Base-by-base conservation (phyloP, 2,797 vertebrate species). In the Phylloscopus collybita region DNA sequence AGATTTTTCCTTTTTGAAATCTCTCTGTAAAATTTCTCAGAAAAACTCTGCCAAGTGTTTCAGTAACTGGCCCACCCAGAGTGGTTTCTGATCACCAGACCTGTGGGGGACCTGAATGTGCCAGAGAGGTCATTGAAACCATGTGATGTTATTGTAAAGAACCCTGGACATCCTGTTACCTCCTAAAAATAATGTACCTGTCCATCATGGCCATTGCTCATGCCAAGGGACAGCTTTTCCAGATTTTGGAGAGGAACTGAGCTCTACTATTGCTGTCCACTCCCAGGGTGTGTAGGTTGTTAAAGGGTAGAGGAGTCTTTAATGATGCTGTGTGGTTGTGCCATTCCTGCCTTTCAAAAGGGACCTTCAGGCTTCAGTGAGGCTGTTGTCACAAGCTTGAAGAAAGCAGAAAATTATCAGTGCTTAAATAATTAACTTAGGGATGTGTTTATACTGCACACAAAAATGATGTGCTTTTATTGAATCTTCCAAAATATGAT, bases 271-370 rank as follows among this genome's bases (percentile, higher is more conserved):
- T 44, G 29, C 78, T 92, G 38, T 11, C 29, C 0, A 0, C 25
- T 82, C 40, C 20, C 2, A 6, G 29, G 25, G 13, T 17, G 15
- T 44, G 22, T 30, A 4, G 34, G 30, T 23, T 78, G 17, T 16
- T 69, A 9, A 17, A 69, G 59, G 50, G 29, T 9, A 65, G 42
- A 56, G 44, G 32, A 50, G 18, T 66, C 17, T 76, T 80, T n/a
- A 71, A 5, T 0, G 3, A 25, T 70, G 47, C 44, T 0, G 0
- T 1, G 2, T 44, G 34, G 25, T 40, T 40, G 5, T 44, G 29
- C 32, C 64, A 13, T 76, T 86, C 57, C 60, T 76, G 90, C 76
- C 32, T 86, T 62, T 80, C 64, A 18, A 5, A 29, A 65, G 53
- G 56, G 30, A 40, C 56, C 66, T 93, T 81, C 51, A 50, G 56